Evolutionary conservation across 2,113 vertebrate genomes (phyloP).

Genomic region (Siniperca knerii): DNA sequence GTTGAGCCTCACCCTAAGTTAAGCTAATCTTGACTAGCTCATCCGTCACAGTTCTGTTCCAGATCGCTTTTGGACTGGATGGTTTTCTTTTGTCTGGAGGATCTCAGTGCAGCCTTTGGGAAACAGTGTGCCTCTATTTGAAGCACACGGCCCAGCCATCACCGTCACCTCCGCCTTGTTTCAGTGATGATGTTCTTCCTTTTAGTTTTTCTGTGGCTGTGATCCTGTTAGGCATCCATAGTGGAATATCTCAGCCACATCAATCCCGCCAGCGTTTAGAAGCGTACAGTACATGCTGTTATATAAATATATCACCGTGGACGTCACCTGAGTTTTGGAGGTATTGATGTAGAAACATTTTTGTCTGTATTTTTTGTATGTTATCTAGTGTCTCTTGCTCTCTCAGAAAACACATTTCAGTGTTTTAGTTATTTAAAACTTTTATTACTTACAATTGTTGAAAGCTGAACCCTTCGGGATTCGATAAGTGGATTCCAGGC

Average conservation of each 20-base stretch:
- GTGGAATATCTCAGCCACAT: neutral
- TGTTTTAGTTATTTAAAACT: neutral
- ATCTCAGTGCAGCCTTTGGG: neutral
- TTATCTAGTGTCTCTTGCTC: no score
- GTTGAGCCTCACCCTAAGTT: neutral
- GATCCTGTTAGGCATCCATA: neutral
- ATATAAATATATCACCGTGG: no score
- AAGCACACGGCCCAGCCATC: no score
- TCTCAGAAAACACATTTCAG: neutral
- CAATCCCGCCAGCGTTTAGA: no score
- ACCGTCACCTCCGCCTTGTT: no score
- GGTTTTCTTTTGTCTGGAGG: no score
- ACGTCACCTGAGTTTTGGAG: neutral
- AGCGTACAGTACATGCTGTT: no score
- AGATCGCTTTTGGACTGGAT: neutral
- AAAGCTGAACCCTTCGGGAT: neutral
- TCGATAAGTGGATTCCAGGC: neutral
- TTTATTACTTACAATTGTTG: neutral
- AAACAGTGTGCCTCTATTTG: neutral
- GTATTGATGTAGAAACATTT: neutral
- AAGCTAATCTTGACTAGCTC: neutral
- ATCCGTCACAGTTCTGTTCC: neutral
- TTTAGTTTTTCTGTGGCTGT: neutral
- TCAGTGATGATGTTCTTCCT: neutral
- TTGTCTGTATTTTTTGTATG: neutral